Evolutionary conservation across 2,888 invertebrate genomes (phyloP).

Genomic region (Rotaria magnacalcarata): DNA sequence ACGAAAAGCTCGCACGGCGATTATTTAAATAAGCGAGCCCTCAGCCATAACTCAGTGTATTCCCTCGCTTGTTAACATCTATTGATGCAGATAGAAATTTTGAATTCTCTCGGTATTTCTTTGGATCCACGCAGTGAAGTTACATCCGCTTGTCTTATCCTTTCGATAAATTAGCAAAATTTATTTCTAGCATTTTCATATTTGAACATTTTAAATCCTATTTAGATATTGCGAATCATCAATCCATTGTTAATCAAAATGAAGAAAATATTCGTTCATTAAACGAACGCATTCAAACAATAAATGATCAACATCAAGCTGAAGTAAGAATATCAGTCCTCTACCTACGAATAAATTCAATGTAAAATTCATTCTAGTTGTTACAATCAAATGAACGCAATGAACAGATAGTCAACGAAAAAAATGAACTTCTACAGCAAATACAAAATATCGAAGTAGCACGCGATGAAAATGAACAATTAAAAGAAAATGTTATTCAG

Average conservation of each 20-base stretch:
- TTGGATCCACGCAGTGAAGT: no score
- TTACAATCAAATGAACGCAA: background rate
- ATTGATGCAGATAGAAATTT: no score
- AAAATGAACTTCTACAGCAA: background rate
- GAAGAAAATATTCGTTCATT: constrained; percentile 10
- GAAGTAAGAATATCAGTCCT: background rate
- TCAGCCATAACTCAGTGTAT: no score
- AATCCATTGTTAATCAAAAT: background rate
- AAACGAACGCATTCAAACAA: background rate
- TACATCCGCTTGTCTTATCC: no score
- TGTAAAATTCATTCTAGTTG: background rate
- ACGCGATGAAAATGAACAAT: background rate
- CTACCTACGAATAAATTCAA: no score
- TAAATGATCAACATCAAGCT: background rate
- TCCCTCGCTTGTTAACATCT: no score
- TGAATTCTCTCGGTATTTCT: no score
- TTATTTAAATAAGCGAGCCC: no score
- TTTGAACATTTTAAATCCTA: no score
- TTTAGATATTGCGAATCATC: background rate
- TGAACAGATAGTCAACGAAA: background rate
- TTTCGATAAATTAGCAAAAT: no score
- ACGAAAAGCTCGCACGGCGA: no score
- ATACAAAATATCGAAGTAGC: background rate
- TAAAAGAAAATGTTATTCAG: background rate
- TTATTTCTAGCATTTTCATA: no score